These are phyloP conservation scores for Trachymyrmex septentrionalis DNA, from an alignment of 1,140 invertebrate genomes.

Conservation along the genomic window DNA sequence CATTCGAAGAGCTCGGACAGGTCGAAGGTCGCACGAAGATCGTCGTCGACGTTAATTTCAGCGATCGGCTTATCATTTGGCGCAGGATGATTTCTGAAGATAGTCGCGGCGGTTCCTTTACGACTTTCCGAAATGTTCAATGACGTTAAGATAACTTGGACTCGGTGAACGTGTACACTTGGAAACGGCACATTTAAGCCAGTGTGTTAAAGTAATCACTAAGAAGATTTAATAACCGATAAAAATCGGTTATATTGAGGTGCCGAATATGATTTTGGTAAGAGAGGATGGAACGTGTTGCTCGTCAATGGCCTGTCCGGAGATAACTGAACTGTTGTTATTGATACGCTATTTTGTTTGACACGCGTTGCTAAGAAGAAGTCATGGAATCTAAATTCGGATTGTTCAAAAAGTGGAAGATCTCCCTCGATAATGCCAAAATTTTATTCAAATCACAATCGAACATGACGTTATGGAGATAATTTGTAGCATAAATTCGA, in stretches of 20 bases:
- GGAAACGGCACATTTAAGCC: constrained; percentile 24
- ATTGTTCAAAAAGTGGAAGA: constrained; percentile 39
- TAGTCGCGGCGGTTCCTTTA: not conserved
- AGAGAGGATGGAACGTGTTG: not conserved
- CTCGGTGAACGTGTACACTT: not conserved
- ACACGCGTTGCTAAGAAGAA: constrained; percentile 37
- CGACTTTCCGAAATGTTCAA: constrained; percentile 32
- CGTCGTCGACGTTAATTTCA: constrained; percentile 7
- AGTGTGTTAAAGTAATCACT: constrained; percentile 23
- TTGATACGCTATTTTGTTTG: constrained; percentile 35
- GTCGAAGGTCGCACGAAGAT: not conserved
- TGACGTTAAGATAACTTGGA: constrained; percentile 21
- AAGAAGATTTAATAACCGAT: constrained; percentile 63
- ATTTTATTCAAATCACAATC: constrained; percentile 9
- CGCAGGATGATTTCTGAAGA: not conserved
- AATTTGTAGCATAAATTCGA: constrained; percentile 13
- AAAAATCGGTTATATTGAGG: constrained; percentile 35
- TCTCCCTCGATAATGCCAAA: not conserved
- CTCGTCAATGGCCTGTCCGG: constrained; percentile 6
- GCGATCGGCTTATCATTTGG: constrained; percentile 12
- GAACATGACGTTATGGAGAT: not conserved
- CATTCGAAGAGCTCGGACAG: not conserved
- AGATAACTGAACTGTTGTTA: constrained; percentile 56
- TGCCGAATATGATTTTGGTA: constrained; percentile 66
- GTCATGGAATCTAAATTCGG: not conserved